Percentiles rank a stretch among this genome's conserved stretches.
phyloP scores from a whole-genome alignment of 2,888 invertebrate genomes.

The Leptura quadrifasciata region DNA sequence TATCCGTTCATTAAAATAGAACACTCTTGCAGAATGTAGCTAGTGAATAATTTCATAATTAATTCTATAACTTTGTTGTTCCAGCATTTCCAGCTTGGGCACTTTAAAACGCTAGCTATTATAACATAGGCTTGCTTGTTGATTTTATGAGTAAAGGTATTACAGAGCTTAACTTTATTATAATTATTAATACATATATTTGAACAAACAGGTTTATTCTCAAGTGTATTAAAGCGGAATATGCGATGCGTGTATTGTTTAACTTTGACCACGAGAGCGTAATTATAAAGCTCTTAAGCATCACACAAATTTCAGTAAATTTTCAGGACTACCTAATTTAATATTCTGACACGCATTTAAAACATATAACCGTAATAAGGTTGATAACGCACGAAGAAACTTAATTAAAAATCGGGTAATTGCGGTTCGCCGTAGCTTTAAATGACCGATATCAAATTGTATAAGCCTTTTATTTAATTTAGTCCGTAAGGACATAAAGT shows the following conservation, averaged over 20 bases:
- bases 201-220: not conserved
- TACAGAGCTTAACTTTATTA: no score
- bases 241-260: not conserved
- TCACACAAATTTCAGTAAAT: not conserved
- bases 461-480: not conserved
- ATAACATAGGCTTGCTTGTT: no score
- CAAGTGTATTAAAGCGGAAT: not conserved
- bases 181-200: not conserved
- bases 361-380: not conserved
- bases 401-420: not conserved
- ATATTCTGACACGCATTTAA: not conserved
- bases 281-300: not conserved
- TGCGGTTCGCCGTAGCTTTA: not conserved
- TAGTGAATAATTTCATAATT: no score
- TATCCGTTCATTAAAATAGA: no score
- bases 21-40: no score
- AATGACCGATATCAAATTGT: not conserved
- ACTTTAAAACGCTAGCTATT: no score
- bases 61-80: no score
- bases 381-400: not conserved
- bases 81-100: no score
- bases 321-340: not conserved
- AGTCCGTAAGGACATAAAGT: not conserved
- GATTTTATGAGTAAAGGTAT: no score
- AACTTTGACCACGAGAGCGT: not conserved